Percentiles rank a stretch among this genome's conserved stretches.
These are phyloP conservation scores for Poecilus cupreus DNA, from an alignment of 2,888 invertebrate species.

Conservation along the genomic window DNA sequence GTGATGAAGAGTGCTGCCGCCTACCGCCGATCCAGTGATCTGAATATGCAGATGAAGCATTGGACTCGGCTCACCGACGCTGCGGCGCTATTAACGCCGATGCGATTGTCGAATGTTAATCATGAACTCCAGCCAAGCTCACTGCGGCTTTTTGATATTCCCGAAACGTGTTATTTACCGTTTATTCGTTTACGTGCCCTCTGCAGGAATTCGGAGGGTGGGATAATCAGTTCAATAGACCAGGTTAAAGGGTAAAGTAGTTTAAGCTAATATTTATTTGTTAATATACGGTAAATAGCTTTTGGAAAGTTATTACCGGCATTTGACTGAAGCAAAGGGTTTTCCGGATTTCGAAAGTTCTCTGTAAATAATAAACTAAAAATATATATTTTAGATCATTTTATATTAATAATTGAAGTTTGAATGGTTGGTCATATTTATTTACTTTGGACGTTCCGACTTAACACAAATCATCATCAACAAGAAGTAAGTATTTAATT, in stretches of 20 bases:
- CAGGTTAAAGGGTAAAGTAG: background rate
- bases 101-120: constrained; percentile 53
- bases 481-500: no score
- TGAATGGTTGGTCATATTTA: no score
- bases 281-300: no score
- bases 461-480: no score
- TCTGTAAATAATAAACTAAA: no score
- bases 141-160: constrained; percentile 36
- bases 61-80: constrained; percentile 3
- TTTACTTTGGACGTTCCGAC: no score
- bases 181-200: constrained; percentile 15
- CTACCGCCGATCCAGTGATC: constrained; percentile 64
- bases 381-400: no score
- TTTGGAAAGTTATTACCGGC: no score
- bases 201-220: background rate
- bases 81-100: constrained; percentile 39
- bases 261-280: background rate
- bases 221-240: background rate
- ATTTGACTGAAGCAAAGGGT: no score
- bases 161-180: constrained; percentile 25
- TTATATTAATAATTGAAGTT: no score
- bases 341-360: no score
- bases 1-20: constrained; percentile 4
- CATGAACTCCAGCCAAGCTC: background rate
- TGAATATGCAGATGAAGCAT: constrained; percentile 69